phyloP scores from a whole-genome alignment of 2,797 vertebrate species.

The Danio choprae region DNA sequence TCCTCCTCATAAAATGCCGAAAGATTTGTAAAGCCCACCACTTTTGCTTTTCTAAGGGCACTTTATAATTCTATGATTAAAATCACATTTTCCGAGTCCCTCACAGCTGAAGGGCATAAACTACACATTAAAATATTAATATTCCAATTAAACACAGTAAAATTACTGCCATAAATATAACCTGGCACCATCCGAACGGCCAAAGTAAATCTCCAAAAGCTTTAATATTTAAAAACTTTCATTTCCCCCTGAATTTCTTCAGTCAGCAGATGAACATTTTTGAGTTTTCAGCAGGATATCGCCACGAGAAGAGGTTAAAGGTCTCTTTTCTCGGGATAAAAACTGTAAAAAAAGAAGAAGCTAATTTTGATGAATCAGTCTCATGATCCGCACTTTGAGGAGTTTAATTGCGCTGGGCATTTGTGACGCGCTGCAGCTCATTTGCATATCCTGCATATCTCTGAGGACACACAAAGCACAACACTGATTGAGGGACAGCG shows the following conservation, averaged over 20 bases:
- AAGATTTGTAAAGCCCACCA: no score
- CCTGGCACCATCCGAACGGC: slow-evolving; percentile 73
- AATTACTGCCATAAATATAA: slow-evolving; percentile 84
- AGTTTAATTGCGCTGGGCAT: slow-evolving; percentile 72
- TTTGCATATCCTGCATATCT: slow-evolving; percentile 81
- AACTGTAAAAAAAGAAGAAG: slow-evolving; percentile 42
- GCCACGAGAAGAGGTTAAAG: background rate
- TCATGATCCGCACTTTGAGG: slow-evolving; percentile 53
- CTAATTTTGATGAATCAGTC: background rate
- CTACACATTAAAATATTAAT: slow-evolving; percentile 84
- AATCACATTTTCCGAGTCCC: slow-evolving; percentile 66
- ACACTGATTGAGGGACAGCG: slow-evolving; percentile 76
- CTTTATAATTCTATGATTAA: slow-evolving; percentile 59
- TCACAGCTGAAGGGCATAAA: slow-evolving; percentile 64
- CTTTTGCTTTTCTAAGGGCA: slow-evolving; percentile 60
- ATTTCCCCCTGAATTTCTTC: slow-evolving; percentile 13
- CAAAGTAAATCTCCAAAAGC: slow-evolving; percentile 70
- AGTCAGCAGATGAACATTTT: background rate
- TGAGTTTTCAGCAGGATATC: background rate
- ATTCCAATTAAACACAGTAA: slow-evolving; percentile 78
- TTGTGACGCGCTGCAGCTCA: slow-evolving; percentile 74
- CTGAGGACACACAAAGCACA: slow-evolving; percentile 74
- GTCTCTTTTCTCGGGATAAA: slow-evolving; percentile 46
- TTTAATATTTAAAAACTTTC: slow-evolving; percentile 42
- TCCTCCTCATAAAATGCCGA: no score